Evolutionary conservation across 35 echinoderm and acorn worm genomes (phyloP).

Genomic region (Chiridota heheva): DNA sequence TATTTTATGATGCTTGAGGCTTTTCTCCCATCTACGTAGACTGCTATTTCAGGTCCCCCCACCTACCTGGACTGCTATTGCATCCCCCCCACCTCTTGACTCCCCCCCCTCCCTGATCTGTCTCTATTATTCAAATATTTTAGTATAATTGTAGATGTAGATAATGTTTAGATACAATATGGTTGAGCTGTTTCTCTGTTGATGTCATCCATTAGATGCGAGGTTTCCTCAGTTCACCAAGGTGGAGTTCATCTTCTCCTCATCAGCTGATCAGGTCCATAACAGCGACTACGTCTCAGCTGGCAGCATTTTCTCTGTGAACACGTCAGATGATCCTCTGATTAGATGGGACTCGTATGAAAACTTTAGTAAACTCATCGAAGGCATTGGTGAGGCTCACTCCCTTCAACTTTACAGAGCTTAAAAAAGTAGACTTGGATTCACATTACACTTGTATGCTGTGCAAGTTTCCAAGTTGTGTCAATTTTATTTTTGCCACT

Average conservation of each 20-base stretch:
- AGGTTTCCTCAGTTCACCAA: conserved; percentile 86
- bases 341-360: conserved; percentile 95
- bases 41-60: too few species aligned
- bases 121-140: too few species aligned
- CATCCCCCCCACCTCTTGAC: too few species aligned
- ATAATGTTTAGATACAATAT: too few species aligned
- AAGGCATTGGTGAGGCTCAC: conserved; percentile 47
- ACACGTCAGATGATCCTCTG: conserved; percentile 77
- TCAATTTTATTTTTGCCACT: neutral
- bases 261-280: conserved; percentile 64
- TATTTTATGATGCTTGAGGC: too few species aligned
- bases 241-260: conserved; percentile 86
- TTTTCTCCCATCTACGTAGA: too few species aligned
- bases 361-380: conserved; percentile 74
- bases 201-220: conserved; percentile 54
- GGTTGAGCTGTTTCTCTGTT: neutral
- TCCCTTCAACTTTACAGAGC: neutral
- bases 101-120: too few species aligned
- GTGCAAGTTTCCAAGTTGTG: neutral
- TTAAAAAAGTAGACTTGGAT: neutral
- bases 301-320: conserved; percentile 65
- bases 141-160: too few species aligned
- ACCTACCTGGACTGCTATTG: too few species aligned
- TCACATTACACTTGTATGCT: neutral
- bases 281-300: conserved; percentile 81